These are phyloP conservation scores for Dissostichus mawsoni DNA, from an alignment of 2,113 vertebrate genomes.

Conservation along the genomic window DNA sequence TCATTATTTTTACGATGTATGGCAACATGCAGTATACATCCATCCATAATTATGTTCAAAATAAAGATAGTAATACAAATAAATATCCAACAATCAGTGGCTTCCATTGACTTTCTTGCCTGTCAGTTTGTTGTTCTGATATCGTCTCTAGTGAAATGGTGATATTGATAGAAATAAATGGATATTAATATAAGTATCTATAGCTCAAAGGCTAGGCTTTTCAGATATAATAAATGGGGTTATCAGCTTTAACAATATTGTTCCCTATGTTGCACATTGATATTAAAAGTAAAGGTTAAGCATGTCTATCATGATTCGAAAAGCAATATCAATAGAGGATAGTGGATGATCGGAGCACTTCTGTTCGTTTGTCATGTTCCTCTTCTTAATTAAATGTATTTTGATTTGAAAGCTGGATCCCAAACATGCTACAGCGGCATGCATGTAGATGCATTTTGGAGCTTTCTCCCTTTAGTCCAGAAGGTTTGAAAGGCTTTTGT, in stretches of 20 bases:
- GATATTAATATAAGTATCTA: neutral
- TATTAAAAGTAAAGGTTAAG: conserved; percentile 80
- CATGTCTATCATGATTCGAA: conserved; percentile 80
- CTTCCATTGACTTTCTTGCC: conserved; percentile 82
- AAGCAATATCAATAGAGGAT: conserved; percentile 77
- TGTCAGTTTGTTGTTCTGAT: conserved; percentile 31
- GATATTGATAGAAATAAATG: conserved; percentile 22
- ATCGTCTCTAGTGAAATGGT: conserved; percentile 13
- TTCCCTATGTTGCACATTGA: conserved; percentile 86
- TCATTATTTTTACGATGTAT: conserved; percentile 72
- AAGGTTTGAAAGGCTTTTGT: conserved; percentile 79
- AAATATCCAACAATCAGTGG: conserved; percentile 64
- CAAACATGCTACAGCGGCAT: conserved; percentile 87
- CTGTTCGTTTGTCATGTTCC: conserved; percentile 67
- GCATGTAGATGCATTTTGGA: conserved; percentile 86
- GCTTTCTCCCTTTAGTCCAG: conserved; percentile 81
- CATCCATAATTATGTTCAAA: conserved; percentile 45
- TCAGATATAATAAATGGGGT: neutral
- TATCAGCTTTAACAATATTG: conserved; percentile 30
- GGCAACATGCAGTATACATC: conserved; percentile 69
- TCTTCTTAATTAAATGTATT: conserved; percentile 72
- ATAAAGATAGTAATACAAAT: conserved; percentile 43
- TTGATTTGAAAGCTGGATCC: conserved; percentile 78
- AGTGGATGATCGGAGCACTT: conserved; percentile 70
- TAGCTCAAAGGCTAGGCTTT: conserved; percentile 1